Percentiles rank a stretch among this genome's conserved stretches.
phyloP scores from a whole-genome alignment of 2,888 invertebrate species.

The Nymphalis c-album region DNA sequence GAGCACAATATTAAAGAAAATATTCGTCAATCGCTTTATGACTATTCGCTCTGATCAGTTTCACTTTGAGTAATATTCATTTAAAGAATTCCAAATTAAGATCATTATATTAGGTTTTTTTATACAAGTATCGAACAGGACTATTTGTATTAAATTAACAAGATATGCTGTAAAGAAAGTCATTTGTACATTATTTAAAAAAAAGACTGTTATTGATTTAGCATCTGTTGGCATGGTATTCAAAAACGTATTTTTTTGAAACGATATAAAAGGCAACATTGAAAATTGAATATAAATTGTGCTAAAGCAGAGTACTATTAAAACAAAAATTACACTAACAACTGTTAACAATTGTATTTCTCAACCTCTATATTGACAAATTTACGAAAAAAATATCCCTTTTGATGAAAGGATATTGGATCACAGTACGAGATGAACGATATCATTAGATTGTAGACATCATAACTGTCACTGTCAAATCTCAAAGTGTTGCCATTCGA shows the following conservation, averaged over 20 bases:
- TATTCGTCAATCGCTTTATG: too few relatives aligned
- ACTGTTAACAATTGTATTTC: constrained; percentile 58
- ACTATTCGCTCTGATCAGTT: too few relatives aligned
- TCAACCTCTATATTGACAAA: constrained; percentile 55
- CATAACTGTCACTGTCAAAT: constrained; percentile 13
- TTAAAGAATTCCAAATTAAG: not conserved
- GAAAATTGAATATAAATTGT: constrained; percentile 55
- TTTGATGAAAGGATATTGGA: constrained; percentile 40
- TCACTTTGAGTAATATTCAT: constrained; percentile 2
- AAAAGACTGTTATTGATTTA: not conserved
- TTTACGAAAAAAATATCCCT: constrained; percentile 44
- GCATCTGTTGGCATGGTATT: constrained; percentile 21
- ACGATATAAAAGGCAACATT: constrained; percentile 32
- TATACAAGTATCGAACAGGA: too few relatives aligned
- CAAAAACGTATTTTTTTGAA: constrained; percentile 14
- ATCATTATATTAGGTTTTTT: too few relatives aligned
- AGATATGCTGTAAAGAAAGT: too few relatives aligned
- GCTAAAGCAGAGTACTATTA: constrained; percentile 58
- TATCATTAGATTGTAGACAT: constrained; percentile 1
- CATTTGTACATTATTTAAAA: not conserved
- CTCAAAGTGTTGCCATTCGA: constrained; percentile 50
- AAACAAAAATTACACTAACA: constrained; percentile 65
- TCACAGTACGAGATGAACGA: constrained; percentile 36
- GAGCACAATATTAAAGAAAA: too few relatives aligned
- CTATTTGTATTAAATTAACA: too few relatives aligned